phyloP scores from a whole-genome alignment of 2,113 vertebrate genomes.

The Speoplatyrhinus poulsoni region DNA sequence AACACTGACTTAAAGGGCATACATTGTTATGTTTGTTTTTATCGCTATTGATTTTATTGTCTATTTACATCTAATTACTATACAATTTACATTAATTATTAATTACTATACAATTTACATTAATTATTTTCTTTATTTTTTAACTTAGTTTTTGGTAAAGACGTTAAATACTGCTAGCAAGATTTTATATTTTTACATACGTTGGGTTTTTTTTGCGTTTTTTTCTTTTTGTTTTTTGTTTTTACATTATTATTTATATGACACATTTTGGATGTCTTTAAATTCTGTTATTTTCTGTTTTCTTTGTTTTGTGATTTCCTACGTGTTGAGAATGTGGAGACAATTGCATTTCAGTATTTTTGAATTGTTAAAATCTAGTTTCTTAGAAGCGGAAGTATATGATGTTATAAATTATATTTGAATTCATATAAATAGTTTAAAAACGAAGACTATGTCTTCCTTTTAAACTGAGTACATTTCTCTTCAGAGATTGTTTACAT shows the following conservation, averaged over 20 bases:
- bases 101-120: slow-evolving; percentile 78
- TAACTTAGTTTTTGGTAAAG: slow-evolving; percentile 79
- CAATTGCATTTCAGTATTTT: slow-evolving; percentile 99
- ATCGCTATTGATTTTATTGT: slow-evolving; percentile 59
- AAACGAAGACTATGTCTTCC: slow-evolving; percentile 88
- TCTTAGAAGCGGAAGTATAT: slow-evolving; percentile 98
- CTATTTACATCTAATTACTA: slow-evolving; percentile 78
- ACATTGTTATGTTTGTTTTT: slow-evolving; percentile 63
- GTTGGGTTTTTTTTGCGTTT: slow-evolving; percentile 83
- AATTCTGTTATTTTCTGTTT: slow-evolving; percentile 79
- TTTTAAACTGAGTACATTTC: slow-evolving; percentile 91
- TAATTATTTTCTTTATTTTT: slow-evolving; percentile 78
- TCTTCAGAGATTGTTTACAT: slow-evolving; percentile 99
- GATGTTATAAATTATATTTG: slow-evolving; percentile 99
- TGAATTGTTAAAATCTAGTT: slow-evolving; percentile 99
- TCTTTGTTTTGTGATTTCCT: slow-evolving; percentile 93
- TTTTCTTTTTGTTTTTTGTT: slow-evolving; percentile 62
- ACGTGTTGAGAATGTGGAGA: slow-evolving; percentile 88
- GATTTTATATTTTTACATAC: slow-evolving; percentile 96
- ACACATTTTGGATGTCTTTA: slow-evolving; percentile 86
- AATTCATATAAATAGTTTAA: slow-evolving; percentile 99
- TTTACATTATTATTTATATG: slow-evolving; percentile 85
- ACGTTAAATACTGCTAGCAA: slow-evolving; percentile 83
- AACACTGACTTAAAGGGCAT: slow-evolving; percentile 75
- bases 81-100: slow-evolving; percentile 73